Conservation (phyloP, 1,140 invertebrate genomes). For the Drosophila bipectinata region DNA sequence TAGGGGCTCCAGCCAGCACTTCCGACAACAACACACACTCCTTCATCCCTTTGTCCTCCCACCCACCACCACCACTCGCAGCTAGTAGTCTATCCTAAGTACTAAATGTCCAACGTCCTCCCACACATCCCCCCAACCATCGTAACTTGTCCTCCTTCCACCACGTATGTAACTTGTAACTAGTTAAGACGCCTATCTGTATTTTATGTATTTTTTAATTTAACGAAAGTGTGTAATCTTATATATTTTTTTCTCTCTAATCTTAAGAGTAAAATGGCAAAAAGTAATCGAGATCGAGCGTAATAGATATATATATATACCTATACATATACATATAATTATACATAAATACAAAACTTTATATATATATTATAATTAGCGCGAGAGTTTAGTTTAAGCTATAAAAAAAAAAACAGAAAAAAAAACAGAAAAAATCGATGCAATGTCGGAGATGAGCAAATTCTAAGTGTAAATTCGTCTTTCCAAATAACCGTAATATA, state of each 20-base stretch:
- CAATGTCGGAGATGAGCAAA: constrained; percentile 49
- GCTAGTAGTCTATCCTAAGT: background rate
- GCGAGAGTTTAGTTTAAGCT: constrained; percentile 47
- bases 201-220: constrained; percentile 37
- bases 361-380: constrained; percentile 33
- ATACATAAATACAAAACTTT: constrained; percentile 19
- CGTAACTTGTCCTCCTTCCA: background rate
- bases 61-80: too few species aligned
- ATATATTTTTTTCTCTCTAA: constrained; percentile 32
- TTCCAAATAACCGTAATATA: constrained; percentile 76
- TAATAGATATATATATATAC: constrained; percentile 42
- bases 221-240: constrained; percentile 45
- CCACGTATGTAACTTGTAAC: constrained; percentile 34
- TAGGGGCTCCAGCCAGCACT: constrained; percentile 9
- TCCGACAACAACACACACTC: constrained; percentile 3
- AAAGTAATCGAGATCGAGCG: constrained; percentile 20
- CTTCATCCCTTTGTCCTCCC: too few species aligned
- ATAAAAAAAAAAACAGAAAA: constrained; percentile 1
- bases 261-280: constrained; percentile 5
- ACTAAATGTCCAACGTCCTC: background rate
- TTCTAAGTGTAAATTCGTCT: constrained; percentile 80
- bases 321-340: constrained; percentile 32
- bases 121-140: background rate
- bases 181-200: constrained; percentile 49
- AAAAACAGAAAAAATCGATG: constrained; percentile 17